Evolutionary conservation across 2,113 vertebrate species (phyloP), one percentile per base, ranked within the genome.

Genomic region (Tragelaphus imberbis): DNA sequence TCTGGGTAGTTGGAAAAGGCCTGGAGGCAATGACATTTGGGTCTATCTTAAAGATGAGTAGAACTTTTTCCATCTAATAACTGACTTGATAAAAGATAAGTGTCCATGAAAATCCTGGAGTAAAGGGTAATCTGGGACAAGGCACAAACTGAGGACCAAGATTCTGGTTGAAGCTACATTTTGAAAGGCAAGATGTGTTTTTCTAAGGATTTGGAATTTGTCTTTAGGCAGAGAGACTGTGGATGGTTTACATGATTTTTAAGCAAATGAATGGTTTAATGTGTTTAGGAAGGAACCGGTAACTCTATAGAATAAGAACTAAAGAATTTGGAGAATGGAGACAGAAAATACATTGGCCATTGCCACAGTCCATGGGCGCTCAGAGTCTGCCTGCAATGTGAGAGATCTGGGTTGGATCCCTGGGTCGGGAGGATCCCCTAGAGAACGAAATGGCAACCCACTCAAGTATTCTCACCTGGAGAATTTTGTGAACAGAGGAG

Each of bases 361-460:
- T 79, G 23, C 27, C 10, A 53, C 6, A 53, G n/a, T 47, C 30
- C 7, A 2, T 13, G 25, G 11, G n/a, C 0, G 0, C 19, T 71
- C 68, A 71, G n/a, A 23, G 21, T 40, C 19, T 71, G 19, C 68
- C 19, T 40, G 68, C 68, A 23, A 2, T 3, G 19, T 40, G 6
- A 6, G n/a, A 40, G 68, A 12, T 71, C n/a, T 6, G 2, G 68
- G n/a, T 40, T 40, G 19, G n/a, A 40, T 71, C 2, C 2, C n/a
- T 40, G 5, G n/a, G n/a, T 71, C n/a, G 0, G 1, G 68, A 40
- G 40, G 68, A 71, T 6, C 19, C n/a, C 10, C 19, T 40, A 23
- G n/a, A 71, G 68, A 23, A 71, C 0, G 19, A 71, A 71, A 23
- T 71, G 68, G 68, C 5, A 71, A 6, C n/a, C n/a, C 10, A 71